Conservation (phyloP, 2,113 vertebrate genomes). For the Nyctereutes procyonoides region DNA sequence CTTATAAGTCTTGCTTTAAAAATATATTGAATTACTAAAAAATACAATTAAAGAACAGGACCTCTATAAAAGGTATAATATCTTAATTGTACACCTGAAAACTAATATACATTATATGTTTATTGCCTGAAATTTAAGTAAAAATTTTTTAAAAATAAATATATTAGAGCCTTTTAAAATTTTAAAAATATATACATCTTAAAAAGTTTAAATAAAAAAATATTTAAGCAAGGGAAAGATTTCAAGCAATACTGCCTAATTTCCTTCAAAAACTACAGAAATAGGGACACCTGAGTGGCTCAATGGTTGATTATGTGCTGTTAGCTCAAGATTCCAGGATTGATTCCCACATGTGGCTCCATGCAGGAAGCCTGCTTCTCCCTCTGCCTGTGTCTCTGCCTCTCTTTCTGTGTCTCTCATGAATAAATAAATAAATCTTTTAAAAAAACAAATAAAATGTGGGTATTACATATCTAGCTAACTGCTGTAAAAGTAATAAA, state of each 20-base stretch:
- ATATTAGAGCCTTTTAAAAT: too few species aligned
- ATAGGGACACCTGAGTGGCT: not conserved
- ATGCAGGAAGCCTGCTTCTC: too few species aligned
- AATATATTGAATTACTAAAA: not conserved
- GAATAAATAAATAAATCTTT: not conserved
- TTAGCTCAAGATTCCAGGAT: too few species aligned
- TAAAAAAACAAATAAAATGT: conserved; percentile 45
- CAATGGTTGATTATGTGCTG: too few species aligned
- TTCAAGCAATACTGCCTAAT: not conserved
- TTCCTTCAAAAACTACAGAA: conserved; percentile 38
- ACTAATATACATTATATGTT: not conserved
- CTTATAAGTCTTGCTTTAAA: not conserved
- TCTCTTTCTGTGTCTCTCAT: too few species aligned
- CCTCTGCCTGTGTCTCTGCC: too few species aligned
- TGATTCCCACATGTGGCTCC: too few species aligned
- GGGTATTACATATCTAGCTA: not conserved
- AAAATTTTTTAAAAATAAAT: not conserved
- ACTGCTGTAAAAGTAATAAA: not conserved
- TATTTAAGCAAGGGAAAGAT: not conserved
- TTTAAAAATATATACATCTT: not conserved
- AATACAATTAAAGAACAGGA: not conserved
- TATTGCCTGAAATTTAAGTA: not conserved
- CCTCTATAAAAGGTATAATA: not conserved
- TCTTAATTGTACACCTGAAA: not conserved
- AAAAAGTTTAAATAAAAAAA: not conserved